Evolutionary conservation across 2,888 invertebrate species (phyloP), one percentile per base, ranked within the genome.

Genomic region (Clitarchus hookeri): DNA sequence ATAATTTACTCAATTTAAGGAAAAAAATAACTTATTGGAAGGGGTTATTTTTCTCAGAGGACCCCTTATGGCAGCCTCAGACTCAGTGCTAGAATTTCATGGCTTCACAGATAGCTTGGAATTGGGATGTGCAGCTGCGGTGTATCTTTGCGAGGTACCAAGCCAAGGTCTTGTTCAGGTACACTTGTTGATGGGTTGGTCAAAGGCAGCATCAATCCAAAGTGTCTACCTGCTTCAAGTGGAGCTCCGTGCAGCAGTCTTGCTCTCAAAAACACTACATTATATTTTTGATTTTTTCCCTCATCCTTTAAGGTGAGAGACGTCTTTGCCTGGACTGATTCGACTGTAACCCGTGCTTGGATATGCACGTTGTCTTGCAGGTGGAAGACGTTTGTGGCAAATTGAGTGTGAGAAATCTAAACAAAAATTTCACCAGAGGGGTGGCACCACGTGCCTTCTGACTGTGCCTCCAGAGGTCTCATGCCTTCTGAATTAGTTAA

Each of bases 311-410:
- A 36, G 16, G 19, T 44, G 19, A 82, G 23, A 8, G 6, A 36
- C 16, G 23, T 82, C 82, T 82, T 82, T n/a, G 65, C 65, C 19
- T 23, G 65, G 65, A 65, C 65, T n/a, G 65, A 65, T 65, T 65
- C n/a, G 2, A 65, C 65, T 23, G 65, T 65, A 65, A 65, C 65
- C 1, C 65, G 1, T 8, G 19, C 65, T 65, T 65, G 23, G 12
- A 23, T 65, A 65, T n/a, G 65, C 0, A 16, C 65, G 16, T 65
- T 19, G n/a, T 65, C 65, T n/a, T 23, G 16, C 16, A 19, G 65
- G 19, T 65, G 65, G 11, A 16, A 65, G 23, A 19, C 65, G 23
- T 65, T 65, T 19, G 65, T 65, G 65, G 19, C 65, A 23, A 65
- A 65, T 65, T 23, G n/a, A 2, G 65, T 65, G 65, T 0, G 65